Base-by-base conservation (phyloP, 2,113 vertebrate species). In the Colius striatus region DNA sequence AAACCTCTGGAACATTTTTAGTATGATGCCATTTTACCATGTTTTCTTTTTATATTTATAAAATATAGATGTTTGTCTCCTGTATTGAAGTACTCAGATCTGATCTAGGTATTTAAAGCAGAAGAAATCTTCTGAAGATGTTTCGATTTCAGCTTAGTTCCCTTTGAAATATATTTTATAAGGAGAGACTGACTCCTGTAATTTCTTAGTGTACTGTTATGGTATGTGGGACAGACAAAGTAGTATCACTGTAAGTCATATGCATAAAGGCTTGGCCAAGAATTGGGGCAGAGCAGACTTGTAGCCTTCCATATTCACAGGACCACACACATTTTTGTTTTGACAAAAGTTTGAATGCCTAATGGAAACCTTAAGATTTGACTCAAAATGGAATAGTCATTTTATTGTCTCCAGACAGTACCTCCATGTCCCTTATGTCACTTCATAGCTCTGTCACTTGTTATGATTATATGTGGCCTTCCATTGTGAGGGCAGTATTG, bases 281-380 rank as follows among this genome's bases (percentile, higher is more conserved):
- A 70, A 9, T 0, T 27, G 67, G 67, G 67, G 58, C 85, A 85
- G n/a, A 67, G 79, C 57, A 79, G 55, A 20, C 47, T 84, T 20
- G 1, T 18, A 67, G 61, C n/a, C 45, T n/a, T 82, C 21, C 0
- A 0, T 23, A 21, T 9, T 61, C 62, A 4, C 7, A 4, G 54
- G 62, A 54, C 81, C 74, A 72, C 82, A 72, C 75, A 30, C 15
- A 0, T 66, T 72, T n/a, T 53, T 32, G 5, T 79, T 68, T 87
- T n/a, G 82, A 41, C 19, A 15, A 29, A 78, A 45, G 36, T 38
- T 92, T 62, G 27, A 4, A 4, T 32, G 41, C 2, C 1, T 79
- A 85, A 90, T 65, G 36, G 50, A 74, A 95, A 74, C 36, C 6
- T 45, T 57, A 45, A 66, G 60, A 16, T 72, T n/a, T 76, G 50